A percentile compares a stretch with the other conserved stretches of the same genome.
Evolutionary conservation across 2,113 vertebrate genomes (phyloP).

Genomic region (Lophochroa leadbeateri): DNA sequence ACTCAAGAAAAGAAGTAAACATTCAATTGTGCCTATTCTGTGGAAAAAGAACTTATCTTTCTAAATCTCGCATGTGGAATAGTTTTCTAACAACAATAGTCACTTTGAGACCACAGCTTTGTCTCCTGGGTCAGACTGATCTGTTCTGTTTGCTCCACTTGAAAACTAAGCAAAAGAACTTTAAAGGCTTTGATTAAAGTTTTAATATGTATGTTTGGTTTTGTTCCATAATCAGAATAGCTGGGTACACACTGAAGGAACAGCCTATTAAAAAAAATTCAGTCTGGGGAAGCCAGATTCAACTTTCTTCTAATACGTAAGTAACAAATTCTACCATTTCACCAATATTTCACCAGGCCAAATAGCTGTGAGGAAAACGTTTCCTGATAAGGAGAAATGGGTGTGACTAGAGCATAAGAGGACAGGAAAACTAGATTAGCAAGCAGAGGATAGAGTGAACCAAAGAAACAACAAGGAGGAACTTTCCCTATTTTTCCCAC

Average conservation of each 20-base stretch:
- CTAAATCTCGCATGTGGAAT: background rate
- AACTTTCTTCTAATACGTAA: background rate
- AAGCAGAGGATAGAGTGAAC: background rate
- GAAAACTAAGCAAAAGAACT: conserved; percentile 22
- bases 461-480: background rate
- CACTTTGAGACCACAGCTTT: conserved; percentile 8
- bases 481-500: background rate
- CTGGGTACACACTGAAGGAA: background rate
- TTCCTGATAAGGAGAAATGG: background rate
- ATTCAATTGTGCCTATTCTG: background rate
- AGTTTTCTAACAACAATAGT: conserved; percentile 26
- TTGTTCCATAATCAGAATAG: background rate
- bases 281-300: background rate
- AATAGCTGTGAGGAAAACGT: background rate
- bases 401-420: background rate
- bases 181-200: conserved; percentile 16
- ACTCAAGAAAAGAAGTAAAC: conserved; percentile 17
- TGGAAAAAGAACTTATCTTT: background rate
- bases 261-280: background rate
- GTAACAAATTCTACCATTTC: background rate
- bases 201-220: background rate
- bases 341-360: background rate
- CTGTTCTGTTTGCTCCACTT: conserved; percentile 4
- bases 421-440: background rate
- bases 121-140: conserved; percentile 33